phyloP scores from a whole-genome alignment of 2,797 vertebrate genomes.

The Schizothorax lantsangensis region DNA sequence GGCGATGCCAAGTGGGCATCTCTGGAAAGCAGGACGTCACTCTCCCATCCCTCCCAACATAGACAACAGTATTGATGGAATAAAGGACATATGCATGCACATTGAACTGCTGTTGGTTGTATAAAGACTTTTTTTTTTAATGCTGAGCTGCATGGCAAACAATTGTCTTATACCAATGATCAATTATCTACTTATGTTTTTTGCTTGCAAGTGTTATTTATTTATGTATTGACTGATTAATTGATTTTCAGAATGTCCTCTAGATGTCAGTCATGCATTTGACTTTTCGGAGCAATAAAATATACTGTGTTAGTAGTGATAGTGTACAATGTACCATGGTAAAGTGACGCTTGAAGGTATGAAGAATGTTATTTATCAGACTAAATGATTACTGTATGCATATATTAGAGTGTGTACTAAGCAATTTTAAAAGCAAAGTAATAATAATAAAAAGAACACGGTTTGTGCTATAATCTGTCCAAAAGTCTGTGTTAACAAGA shows the following conservation, averaged over 20 bases:
- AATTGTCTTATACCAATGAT: not conserved
- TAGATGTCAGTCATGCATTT: not conserved
- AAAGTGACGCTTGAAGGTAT: not conserved
- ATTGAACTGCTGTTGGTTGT: not conserved
- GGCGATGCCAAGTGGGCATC: not conserved
- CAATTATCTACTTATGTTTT: not conserved
- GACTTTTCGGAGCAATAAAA: not conserved
- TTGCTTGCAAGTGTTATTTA: no score
- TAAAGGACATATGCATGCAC: not conserved
- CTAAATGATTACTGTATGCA: no score
- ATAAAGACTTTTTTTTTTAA: not conserved
- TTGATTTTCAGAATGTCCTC: no score
- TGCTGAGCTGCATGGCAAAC: not conserved
- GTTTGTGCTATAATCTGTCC: no score
- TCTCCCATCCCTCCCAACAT: not conserved
- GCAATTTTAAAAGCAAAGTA: no score
- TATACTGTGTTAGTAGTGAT: not conserved
- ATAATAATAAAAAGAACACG: no score
- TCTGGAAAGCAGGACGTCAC: not conserved
- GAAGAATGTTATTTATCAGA: not conserved
- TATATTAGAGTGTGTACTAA: no score
- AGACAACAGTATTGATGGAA: not conserved
- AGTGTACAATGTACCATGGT: no score
- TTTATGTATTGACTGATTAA: no score
- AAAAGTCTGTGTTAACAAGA: no score